These are phyloP conservation scores for Pseudomyrmex concolor DNA, from an alignment of 1,140 invertebrate genomes.

Conservation along the genomic window DNA sequence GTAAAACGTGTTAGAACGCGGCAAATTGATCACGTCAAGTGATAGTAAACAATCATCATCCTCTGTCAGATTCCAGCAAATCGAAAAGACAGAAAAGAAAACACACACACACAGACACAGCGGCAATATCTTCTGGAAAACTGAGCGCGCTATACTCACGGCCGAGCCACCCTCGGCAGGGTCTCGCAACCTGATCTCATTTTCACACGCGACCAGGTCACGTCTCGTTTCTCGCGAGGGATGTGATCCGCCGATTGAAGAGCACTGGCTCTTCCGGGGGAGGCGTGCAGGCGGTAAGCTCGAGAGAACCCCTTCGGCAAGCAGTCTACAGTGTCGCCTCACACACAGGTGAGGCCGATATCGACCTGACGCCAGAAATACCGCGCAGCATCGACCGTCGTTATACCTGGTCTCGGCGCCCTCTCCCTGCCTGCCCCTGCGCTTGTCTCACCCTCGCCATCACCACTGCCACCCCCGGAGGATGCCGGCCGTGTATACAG, in stretches of 20 bases:
- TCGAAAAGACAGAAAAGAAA: conserved; percentile 8
- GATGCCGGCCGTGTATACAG: conserved; percentile 53
- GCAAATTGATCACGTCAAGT: not conserved
- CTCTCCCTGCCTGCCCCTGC: conserved; percentile 24
- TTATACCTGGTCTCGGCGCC: conserved; percentile 78
- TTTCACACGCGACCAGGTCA: not conserved
- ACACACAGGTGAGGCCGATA: conserved; percentile 82
- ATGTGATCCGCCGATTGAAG: conserved; percentile 20
- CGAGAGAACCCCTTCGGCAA: conserved; percentile 65
- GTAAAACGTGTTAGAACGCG: not conserved
- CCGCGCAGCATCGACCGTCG: conserved; percentile 84
- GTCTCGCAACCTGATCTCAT: conserved; percentile 27
- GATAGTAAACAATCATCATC: not conserved
- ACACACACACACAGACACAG: not conserved
- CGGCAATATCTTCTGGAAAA: conserved; percentile 40
- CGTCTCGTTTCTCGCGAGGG: not conserved
- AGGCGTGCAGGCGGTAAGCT: not conserved
- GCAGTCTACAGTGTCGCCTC: conserved; percentile 62
- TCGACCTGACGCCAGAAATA: conserved; percentile 85
- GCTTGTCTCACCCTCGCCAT: conserved; percentile 16
- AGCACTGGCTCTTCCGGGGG: conserved; percentile 24
- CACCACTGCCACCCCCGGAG: conserved; percentile 25
- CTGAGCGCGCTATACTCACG: conserved; percentile 25
- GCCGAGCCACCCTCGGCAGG: not conserved
- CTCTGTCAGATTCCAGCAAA: not conserved